phyloP scores from a whole-genome alignment of 1,140 invertebrate genomes.

The Ips nitidus region DNA sequence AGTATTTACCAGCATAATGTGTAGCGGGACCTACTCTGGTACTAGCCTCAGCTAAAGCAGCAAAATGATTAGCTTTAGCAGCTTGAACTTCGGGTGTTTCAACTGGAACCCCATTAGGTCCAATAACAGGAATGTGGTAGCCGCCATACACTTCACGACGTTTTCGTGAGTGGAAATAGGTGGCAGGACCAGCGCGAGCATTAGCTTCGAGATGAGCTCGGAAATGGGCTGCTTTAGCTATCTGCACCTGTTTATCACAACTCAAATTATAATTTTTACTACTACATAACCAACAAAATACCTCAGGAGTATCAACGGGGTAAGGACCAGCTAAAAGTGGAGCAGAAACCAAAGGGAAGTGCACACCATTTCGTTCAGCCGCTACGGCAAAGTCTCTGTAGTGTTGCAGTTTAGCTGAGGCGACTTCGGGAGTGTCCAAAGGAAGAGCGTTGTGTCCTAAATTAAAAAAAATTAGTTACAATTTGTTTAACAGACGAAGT shows the following conservation, averaged over 20 bases:
- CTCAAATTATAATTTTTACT: background rate
- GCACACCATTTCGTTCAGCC: slow-evolving; percentile 52
- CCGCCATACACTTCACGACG: slow-evolving; percentile 36
- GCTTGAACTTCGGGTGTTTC: slow-evolving; percentile 64
- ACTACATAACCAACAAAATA: slow-evolving; percentile 34
- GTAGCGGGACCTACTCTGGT: slow-evolving; percentile 19
- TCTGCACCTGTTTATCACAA: slow-evolving; percentile 51
- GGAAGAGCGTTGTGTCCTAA: slow-evolving; percentile 55
- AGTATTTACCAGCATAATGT: background rate
- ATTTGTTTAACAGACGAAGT: background rate
- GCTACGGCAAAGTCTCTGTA: slow-evolving; percentile 62
- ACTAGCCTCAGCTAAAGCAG: slow-evolving; percentile 55
- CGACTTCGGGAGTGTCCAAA: slow-evolving; percentile 65
- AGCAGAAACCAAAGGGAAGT: slow-evolving; percentile 40
- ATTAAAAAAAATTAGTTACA: slow-evolving; percentile 4
- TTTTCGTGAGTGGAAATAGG: slow-evolving; percentile 36
- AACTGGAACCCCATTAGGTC: slow-evolving; percentile 46
- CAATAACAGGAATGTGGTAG: slow-evolving; percentile 46
- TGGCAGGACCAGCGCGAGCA: slow-evolving; percentile 40
- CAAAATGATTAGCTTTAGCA: slow-evolving; percentile 60
- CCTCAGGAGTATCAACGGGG: slow-evolving; percentile 54
- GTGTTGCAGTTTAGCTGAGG: slow-evolving; percentile 63
- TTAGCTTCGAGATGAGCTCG: slow-evolving; percentile 58
- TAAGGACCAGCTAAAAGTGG: slow-evolving; percentile 36
- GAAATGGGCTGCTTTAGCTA: slow-evolving; percentile 61